Conservation (phyloP, 2,888 invertebrate species). For the Ochropacha duplaris region DNA sequence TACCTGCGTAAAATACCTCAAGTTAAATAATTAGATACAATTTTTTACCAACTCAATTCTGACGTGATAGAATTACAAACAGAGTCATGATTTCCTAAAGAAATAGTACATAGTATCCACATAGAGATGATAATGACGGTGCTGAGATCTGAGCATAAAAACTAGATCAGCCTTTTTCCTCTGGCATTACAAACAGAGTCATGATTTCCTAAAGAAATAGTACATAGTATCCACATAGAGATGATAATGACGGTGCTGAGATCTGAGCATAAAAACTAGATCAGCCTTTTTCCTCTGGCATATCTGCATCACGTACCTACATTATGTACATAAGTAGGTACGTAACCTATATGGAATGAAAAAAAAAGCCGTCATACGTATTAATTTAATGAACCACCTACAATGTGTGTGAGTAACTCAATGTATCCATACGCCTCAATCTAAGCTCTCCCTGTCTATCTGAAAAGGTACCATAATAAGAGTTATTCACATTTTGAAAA, state of each 20-base stretch:
- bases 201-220: too few relatives aligned
- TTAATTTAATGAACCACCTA: slow-evolving; percentile 29
- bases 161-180: background rate
- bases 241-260: background rate
- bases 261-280: too few relatives aligned
- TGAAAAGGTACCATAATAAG: background rate
- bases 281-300: background rate
- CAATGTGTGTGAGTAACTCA: background rate
- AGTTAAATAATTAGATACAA: too few relatives aligned
- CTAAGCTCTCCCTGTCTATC: background rate
- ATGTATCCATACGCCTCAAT: background rate
- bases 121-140: background rate
- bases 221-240: too few relatives aligned
- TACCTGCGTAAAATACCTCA: too few relatives aligned
- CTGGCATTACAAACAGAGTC: too few relatives aligned
- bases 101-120: too few relatives aligned
- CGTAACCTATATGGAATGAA: background rate
- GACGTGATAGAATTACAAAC: too few relatives aligned
- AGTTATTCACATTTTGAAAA: background rate
- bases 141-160: too few relatives aligned
- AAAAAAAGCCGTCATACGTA: slow-evolving; percentile 17
- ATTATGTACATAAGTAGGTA: background rate
- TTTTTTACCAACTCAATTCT: too few relatives aligned
- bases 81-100: too few relatives aligned
- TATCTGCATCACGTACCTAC: background rate